Evolutionary conservation across 92 coral and sea anemone genomes (phyloP), one percentile per base, ranked within the genome.

Genomic region (Umimayanthus chanpuru): DNA sequence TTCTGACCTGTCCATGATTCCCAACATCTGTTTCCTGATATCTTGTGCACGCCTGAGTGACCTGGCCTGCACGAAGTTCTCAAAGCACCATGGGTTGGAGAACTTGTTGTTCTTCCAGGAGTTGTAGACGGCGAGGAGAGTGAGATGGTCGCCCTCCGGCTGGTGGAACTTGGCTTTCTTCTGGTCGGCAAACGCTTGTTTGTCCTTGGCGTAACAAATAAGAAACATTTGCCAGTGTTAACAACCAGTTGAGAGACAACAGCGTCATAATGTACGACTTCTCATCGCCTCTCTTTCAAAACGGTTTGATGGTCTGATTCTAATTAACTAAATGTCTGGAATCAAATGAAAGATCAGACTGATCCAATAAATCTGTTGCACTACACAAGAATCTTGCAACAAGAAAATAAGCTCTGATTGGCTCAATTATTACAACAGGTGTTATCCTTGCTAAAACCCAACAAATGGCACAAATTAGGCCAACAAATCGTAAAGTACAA

Each of bases 71-170:
- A 97, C 96, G 85, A 97, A 97, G 93, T 97, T 97, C 91, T 97
- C 99, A 88, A 97, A 97, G 93, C 99, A 97, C 99, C 99, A 97
- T 44, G 99, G 98, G 82, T 97, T 97, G 20, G 99, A 97, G 88
- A 97, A 97, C 84, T 97, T 97, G 94, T 97, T 97, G 86, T 91
- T 97, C 58, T 95, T 97, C 99, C 99, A 97, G 9, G 99, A 97
- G 83, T 97, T 97, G 88, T 97, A 97, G 43, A 97, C 99, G 38
- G 99, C 99, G 30, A 97, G 92, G 41, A 97, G 90, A 1, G 99
- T 97, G 72, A 97, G 91, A 81, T 97, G 99, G 64, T 97, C 99
- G 56, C 99, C 99, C 68, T 97, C 99, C 21, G 97, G 93, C 88
- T 97, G 99, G 83, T 97, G 99, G 80, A 97, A 97, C 89, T 97